Evolutionary conservation across 2,888 invertebrate species (phyloP).

Genomic region (Nasonia oneida): DNA sequence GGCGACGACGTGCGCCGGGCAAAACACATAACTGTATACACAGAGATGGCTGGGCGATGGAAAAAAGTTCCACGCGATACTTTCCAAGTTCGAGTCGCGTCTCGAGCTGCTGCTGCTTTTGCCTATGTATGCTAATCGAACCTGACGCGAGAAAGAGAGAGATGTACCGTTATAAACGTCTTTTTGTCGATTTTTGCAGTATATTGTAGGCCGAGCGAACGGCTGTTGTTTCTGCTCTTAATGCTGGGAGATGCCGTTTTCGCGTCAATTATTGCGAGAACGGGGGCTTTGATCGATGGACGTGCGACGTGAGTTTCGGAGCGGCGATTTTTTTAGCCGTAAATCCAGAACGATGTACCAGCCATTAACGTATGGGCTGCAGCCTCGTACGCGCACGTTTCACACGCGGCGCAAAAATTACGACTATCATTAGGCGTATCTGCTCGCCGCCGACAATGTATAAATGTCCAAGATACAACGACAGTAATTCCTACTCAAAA

Average conservation of each 20-base stretch:
- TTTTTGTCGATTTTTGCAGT: conserved; percentile 31
- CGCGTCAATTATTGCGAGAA: not conserved
- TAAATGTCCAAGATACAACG: not conserved
- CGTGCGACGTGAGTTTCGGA: not conserved
- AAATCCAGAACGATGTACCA: not conserved
- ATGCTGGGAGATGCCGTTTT: not conserved
- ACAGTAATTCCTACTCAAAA: not conserved
- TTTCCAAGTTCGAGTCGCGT: conserved; percentile 26
- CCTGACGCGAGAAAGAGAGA: not conserved
- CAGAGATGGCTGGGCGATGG: not conserved
- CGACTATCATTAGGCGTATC: not conserved
- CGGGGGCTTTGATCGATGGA: not conserved
- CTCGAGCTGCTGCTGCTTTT: conserved; percentile 8
- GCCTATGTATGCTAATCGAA: conserved; percentile 46
- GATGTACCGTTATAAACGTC: not conserved
- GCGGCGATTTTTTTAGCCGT: not conserved
- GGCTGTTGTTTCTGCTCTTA: not conserved
- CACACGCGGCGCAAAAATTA: not conserved
- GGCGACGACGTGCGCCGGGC: conserved; percentile 9
- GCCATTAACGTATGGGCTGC: not conserved
- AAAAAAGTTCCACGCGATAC: conserved; percentile 13
- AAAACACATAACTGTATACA: conserved; percentile 14
- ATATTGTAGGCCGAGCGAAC: not conserved
- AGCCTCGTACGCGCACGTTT: not conserved
- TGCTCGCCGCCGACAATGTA: not conserved